phyloP scores from a whole-genome alignment of 2,797 vertebrate species.

The Graptemys geographica region DNA sequence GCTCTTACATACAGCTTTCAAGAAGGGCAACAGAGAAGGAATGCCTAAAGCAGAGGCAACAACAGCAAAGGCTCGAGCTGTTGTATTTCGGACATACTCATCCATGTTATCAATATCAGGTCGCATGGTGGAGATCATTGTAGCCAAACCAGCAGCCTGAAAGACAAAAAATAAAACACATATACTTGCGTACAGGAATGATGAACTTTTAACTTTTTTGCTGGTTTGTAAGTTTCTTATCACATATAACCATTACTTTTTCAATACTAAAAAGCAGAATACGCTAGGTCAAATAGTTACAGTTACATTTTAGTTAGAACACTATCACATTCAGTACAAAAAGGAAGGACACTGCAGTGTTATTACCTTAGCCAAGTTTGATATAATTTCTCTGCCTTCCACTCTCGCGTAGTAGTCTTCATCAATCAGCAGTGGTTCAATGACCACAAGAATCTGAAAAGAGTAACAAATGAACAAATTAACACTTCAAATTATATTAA shows the following conservation, averaged over 20 bases:
- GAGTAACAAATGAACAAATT: neutral
- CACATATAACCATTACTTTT: neutral
- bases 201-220: neutral
- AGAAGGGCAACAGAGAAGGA: conserved; percentile 96
- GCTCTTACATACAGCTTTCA: conserved; percentile 99
- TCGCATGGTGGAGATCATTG: conserved; percentile 99
- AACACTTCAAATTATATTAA: neutral
- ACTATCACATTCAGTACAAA: neutral
- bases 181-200: neutral
- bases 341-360: neutral
- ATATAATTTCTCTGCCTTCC: conserved; percentile 99
- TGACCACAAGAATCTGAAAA: conserved; percentile 96
- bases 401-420: conserved; percentile 99
- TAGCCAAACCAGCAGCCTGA: conserved; percentile 98
- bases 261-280: neutral
- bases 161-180: neutral
- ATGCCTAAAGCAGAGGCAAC: conserved; percentile 98
- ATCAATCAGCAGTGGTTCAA: conserved; percentile 98
- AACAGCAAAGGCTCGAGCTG: conserved; percentile 97
- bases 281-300: too few species aligned
- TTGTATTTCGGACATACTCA: conserved; percentile 98
- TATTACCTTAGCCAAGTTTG: conserved; percentile 97
- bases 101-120: conserved; percentile 99
- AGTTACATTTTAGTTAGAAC: neutral
- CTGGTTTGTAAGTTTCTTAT: neutral